phyloP scores from a whole-genome alignment of 2,888 invertebrate species.

The Platycnemis pennipes region DNA sequence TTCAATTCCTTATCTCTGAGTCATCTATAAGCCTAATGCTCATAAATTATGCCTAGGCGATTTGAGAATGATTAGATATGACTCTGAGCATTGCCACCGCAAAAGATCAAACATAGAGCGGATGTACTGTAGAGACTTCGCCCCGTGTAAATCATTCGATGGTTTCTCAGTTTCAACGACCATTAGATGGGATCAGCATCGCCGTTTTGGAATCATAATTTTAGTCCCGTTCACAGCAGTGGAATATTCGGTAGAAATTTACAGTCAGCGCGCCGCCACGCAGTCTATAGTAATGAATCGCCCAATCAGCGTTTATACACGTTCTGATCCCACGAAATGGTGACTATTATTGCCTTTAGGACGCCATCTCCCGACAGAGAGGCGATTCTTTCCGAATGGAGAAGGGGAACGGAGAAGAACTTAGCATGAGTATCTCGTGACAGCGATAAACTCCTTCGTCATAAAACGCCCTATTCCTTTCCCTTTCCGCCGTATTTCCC shows the following conservation, averaged over 20 bases:
- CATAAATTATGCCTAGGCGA: not conserved
- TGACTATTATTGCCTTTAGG: conserved; percentile 25
- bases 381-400: conserved; percentile 31
- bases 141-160: not conserved
- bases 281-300: conserved; percentile 52
- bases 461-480: not conserved
- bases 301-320: conserved; percentile 48
- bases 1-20: too few species aligned
- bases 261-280: conserved; percentile 22
- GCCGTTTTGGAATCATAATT: conserved; percentile 21
- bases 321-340: conserved; percentile 24
- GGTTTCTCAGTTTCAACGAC: not conserved
- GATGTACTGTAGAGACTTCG: not conserved
- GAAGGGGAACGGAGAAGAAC: not conserved
- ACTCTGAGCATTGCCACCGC: not conserved
- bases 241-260: conserved; percentile 11
- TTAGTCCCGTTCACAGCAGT: not conserved
- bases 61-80: not conserved
- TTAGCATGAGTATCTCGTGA: conserved; percentile 61
- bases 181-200: conserved; percentile 20
- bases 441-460: conserved; percentile 51
- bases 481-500: not conserved
- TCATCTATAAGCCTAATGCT: not conserved
- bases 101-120: not conserved
- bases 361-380: not conserved